A percentile compares a stretch with the other conserved stretches of the same genome.
phyloP scores from a whole-genome alignment of 2,113 vertebrate species.

The Phoxinus phoxinus region DNA sequence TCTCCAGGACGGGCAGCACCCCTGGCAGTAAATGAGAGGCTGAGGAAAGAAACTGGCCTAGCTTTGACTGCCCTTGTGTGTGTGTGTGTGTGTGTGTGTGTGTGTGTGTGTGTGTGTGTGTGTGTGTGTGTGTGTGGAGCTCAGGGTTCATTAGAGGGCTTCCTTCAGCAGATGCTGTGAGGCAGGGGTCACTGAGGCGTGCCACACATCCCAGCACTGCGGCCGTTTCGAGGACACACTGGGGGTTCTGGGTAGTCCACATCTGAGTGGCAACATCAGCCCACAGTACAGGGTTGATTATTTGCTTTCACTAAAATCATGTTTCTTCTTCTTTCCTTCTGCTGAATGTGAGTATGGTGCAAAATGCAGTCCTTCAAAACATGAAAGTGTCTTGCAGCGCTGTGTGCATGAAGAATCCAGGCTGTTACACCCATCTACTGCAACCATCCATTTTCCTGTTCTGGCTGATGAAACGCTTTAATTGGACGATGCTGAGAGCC shows the following conservation, averaged over 20 bases:
- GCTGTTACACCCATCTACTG: slow-evolving; percentile 68
- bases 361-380: background rate
- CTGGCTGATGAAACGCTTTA: slow-evolving; percentile 82
- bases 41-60: slow-evolving; percentile 66
- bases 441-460: slow-evolving; percentile 81
- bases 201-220: slow-evolving; percentile 48
- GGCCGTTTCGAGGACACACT: slow-evolving; percentile 13
- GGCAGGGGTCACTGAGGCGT: slow-evolving; percentile 66
- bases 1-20: background rate
- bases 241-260: slow-evolving; percentile 7
- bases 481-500: slow-evolving; percentile 72
- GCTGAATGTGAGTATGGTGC: background rate
- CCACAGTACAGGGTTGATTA: slow-evolving; percentile 6
- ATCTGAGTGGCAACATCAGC: background rate
- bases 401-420: slow-evolving; percentile 47
- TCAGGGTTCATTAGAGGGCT: slow-evolving; percentile 77
- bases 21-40: slow-evolving; percentile 50
- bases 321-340: background rate
- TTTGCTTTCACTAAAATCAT: background rate
- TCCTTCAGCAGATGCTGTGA: slow-evolving; percentile 74
- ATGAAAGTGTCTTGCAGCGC: slow-evolving; percentile 50
- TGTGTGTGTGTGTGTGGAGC: slow-evolving; percentile 70
- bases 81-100: slow-evolving; percentile 70
- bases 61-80: slow-evolving; percentile 77
- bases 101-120: slow-evolving; percentile 71